Percentiles rank a stretch among this genome's conserved stretches.
Evolutionary conservation across 1,140 invertebrate genomes (phyloP).

Genomic region (Polyergus mexicanus): DNA sequence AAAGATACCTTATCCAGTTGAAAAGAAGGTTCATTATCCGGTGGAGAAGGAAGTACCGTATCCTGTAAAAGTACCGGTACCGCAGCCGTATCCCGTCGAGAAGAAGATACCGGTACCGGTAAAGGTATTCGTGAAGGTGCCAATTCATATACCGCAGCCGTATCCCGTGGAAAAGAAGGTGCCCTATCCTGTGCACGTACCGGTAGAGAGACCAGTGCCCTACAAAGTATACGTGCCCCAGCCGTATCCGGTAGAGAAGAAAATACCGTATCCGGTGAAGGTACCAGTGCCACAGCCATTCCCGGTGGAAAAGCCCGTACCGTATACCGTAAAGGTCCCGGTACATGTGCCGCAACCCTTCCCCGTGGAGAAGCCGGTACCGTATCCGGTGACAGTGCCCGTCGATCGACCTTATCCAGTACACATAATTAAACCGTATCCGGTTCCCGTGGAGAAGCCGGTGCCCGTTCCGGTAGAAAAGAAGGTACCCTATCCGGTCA

Average conservation of each 20-base stretch:
- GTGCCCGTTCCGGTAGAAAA: constrained; percentile 79
- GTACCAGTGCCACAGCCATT: constrained; percentile 81
- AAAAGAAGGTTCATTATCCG: constrained; percentile 89
- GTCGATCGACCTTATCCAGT: constrained; percentile 82
- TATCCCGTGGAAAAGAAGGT: constrained; percentile 91
- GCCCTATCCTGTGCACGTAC: constrained; percentile 90
- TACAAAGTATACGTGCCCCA: constrained; percentile 90
- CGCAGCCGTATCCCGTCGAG: constrained; percentile 89
- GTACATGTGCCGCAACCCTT: constrained; percentile 84
- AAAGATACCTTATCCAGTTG: constrained; percentile 88
- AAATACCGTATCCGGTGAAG: constrained; percentile 81
- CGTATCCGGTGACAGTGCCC: constrained; percentile 79
- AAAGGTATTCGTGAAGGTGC: constrained; percentile 90
- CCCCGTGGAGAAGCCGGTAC: constrained; percentile 81
- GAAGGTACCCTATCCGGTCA: constrained; percentile 85
- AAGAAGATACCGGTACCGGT: constrained; percentile 90
- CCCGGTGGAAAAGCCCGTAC: constrained; percentile 83
- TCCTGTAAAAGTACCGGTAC: constrained; percentile 89
- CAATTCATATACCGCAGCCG: constrained; percentile 89
- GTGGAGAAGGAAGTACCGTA: constrained; percentile 89
- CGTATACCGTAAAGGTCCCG: constrained; percentile 83
- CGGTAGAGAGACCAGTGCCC: constrained; percentile 90
- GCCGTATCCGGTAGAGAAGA: constrained; percentile 84
- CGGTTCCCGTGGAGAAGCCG: constrained; percentile 83
- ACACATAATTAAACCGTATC: constrained; percentile 86